These are phyloP conservation scores for Morpho achilles DNA, from an alignment of 2,888 invertebrate genomes.

Conservation along the genomic window DNA sequence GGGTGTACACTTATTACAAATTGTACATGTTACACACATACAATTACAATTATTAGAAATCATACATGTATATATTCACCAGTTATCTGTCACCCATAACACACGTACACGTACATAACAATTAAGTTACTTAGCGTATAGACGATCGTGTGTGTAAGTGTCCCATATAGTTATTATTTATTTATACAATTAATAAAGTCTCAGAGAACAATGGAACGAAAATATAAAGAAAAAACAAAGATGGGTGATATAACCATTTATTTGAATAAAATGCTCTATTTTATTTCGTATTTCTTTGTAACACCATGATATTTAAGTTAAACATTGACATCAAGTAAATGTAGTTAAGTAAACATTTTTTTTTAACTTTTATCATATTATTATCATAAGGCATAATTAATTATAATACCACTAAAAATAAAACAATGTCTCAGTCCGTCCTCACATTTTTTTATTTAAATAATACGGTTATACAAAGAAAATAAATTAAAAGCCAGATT, in stretches of 20 bases:
- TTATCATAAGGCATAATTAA: constrained; percentile 40
- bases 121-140: no score
- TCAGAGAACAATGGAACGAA: background rate
- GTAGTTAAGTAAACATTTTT: constrained; percentile 61
- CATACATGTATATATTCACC: no score
- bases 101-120: no score
- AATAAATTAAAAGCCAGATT: constrained; percentile 78
- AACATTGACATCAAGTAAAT: constrained; percentile 61
- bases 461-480: constrained; percentile 78
- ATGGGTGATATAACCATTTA: constrained; percentile 73
- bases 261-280: constrained; percentile 75
- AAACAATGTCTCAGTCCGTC: constrained; percentile 74
- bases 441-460: constrained; percentile 72
- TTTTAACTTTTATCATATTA: constrained; percentile 39
- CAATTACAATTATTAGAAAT: no score
- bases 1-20: no score
- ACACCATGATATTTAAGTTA: constrained; percentile 73
- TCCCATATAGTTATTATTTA: no score
- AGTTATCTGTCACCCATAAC: no score
- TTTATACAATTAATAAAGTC: no score
- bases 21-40: no score
- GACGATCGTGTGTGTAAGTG: no score
- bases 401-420: constrained; percentile 63
- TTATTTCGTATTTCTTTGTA: constrained; percentile 74
- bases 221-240: constrained; percentile 36